Evolutionary conservation across 1,140 invertebrate species (phyloP).

Genomic region (Bemisia tabaci): DNA sequence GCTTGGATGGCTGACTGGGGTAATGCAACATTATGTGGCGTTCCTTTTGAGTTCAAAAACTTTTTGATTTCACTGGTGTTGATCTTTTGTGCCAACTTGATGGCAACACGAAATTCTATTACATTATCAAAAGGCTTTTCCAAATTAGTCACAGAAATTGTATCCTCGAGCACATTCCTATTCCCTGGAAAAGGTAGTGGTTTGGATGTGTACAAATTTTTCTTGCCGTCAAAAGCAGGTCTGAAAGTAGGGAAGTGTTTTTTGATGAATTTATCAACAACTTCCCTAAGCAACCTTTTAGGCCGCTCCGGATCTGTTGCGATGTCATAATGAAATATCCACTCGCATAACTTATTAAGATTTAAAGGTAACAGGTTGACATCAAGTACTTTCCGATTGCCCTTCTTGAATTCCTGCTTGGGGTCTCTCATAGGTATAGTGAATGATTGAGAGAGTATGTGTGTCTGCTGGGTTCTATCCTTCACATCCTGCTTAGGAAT

Average conservation of each 20-base stretch:
- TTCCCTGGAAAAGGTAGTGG: conserved; percentile 23
- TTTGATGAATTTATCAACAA: conserved; percentile 24
- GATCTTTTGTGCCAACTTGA: conserved; percentile 34
- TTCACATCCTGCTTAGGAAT: no score
- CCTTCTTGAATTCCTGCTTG: no score
- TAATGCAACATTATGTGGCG: no score
- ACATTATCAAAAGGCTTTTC: no score
- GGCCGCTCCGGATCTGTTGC: conserved; percentile 35
- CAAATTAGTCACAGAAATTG: no score
- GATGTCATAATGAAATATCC: conserved; percentile 40
- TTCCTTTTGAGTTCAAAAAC: conserved; percentile 6
- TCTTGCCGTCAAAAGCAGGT: conserved; percentile 58
- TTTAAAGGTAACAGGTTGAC: conserved; percentile 41
- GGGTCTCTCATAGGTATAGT: no score
- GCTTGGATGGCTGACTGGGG: conserved; percentile 58
- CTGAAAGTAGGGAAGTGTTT: conserved; percentile 24
- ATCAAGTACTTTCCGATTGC: no score
- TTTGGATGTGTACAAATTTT: conserved; percentile 41
- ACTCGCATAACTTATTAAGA: conserved; percentile 31
- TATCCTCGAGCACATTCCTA: no score
- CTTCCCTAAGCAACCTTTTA: conserved; percentile 33
- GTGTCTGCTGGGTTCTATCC: no score
- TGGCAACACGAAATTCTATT: no score
- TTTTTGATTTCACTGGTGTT: conserved; percentile 12
- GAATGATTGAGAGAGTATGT: no score